Percentiles rank a stretch among this genome's conserved stretches.
phyloP scores from a whole-genome alignment of 2,888 invertebrate species.

The Spilosoma lubricipeda region DNA sequence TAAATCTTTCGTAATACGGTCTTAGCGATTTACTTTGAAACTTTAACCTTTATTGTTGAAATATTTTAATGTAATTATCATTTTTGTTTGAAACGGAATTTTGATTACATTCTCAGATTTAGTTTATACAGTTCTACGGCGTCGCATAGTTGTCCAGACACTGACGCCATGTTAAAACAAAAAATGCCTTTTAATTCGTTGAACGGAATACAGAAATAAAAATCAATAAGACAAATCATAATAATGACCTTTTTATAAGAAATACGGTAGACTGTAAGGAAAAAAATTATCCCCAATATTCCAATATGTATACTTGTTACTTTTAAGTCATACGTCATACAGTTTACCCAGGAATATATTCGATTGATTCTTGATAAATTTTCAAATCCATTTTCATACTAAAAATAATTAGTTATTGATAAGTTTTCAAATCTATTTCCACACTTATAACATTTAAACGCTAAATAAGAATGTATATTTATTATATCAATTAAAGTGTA shows the following conservation, averaged over 20 bases:
- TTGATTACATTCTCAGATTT: background rate
- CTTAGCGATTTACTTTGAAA: constrained; percentile 55
- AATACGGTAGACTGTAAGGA: too few relatives aligned
- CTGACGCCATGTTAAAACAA: background rate
- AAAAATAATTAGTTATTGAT: too few relatives aligned
- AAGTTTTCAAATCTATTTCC: too few relatives aligned
- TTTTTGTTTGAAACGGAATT: background rate
- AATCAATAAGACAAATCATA: too few relatives aligned
- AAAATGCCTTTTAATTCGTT: background rate
- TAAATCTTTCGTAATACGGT: constrained; percentile 61
- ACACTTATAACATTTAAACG: too few relatives aligned
- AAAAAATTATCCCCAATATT: too few relatives aligned
- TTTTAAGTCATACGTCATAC: too few relatives aligned
- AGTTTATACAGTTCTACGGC: background rate
- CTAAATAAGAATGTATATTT: background rate
- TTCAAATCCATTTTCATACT: too few relatives aligned
- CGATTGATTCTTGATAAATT: too few relatives aligned
- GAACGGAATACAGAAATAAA: too few relatives aligned
- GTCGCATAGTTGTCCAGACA: background rate
- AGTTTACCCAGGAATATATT: too few relatives aligned
- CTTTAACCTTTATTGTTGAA: constrained; percentile 52
- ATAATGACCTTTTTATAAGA: too few relatives aligned
- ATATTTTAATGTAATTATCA: constrained; percentile 45
- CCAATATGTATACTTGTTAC: background rate
- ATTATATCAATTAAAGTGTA: background rate